Evolutionary conservation across 2,113 vertebrate genomes (phyloP).

Genomic region (Lepidothrix coronata): DNA sequence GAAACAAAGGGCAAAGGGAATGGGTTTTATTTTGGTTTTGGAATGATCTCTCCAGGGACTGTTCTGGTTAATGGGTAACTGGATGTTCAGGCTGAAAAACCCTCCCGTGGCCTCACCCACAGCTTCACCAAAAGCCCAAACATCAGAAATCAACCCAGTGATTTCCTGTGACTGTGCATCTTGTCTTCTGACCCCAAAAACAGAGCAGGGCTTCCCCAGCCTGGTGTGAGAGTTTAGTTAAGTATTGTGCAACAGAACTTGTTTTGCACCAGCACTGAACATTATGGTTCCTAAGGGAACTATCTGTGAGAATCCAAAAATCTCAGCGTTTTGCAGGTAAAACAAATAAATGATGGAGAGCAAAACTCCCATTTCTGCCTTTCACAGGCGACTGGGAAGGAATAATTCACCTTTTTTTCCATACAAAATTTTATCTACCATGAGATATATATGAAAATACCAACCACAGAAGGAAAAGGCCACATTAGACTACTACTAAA

Average conservation of each 20-base stretch:
- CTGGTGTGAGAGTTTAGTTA: too few species aligned
- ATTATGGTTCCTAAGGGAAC: not conserved
- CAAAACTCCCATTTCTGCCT: not conserved
- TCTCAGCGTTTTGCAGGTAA: not conserved
- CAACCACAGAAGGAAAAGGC: not conserved
- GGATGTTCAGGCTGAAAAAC: not conserved
- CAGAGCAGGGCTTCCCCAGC: not conserved
- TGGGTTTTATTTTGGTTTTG: not conserved
- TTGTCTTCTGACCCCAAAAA: not conserved
- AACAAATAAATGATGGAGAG: not conserved
- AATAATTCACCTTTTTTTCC: not conserved
- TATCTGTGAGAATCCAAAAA: not conserved
- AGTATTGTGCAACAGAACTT: not conserved
- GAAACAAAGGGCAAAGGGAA: slow-evolving; percentile 48
- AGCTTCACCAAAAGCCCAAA: not conserved
- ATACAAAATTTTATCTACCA: not conserved
- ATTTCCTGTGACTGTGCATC: not conserved
- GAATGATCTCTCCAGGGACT: not conserved
- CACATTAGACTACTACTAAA: not conserved
- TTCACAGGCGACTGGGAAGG: not conserved
- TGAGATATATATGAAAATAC: not conserved
- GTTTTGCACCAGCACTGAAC: not conserved
- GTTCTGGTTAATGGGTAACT: not conserved
- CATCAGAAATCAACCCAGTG: not conserved
- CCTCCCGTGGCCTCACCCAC: not conserved